A percentile compares a stretch with the other conserved stretches of the same genome.
Evolutionary conservation across 2,113 vertebrate species (phyloP).

Genomic region (Melanotaenia duboulayi): DNA sequence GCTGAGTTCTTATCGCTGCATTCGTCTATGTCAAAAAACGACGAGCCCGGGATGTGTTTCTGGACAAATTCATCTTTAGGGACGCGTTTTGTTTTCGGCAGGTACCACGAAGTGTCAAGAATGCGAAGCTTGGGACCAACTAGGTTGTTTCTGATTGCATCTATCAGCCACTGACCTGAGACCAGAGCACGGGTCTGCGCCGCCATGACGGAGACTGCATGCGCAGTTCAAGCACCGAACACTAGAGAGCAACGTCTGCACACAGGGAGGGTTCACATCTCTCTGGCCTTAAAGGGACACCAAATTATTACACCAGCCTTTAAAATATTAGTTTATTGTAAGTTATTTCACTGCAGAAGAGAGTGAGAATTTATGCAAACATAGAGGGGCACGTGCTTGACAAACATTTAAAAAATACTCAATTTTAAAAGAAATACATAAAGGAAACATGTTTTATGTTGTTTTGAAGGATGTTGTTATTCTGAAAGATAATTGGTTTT

Average conservation of each 20-base stretch:
- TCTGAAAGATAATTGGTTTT: neutral
- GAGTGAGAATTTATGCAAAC: too few relatives aligned
- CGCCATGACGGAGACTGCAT: slow-evolving; percentile 81
- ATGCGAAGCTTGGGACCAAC: slow-evolving; percentile 84
- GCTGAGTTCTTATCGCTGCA: slow-evolving; percentile 87
- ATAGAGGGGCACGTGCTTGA: too few relatives aligned
- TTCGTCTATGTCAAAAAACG: slow-evolving; percentile 91
- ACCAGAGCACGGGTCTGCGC: slow-evolving; percentile 85
- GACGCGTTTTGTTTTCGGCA: slow-evolving; percentile 87
- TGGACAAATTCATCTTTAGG: slow-evolving; percentile 84
- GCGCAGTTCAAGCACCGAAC: neutral
- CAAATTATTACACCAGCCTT: too few relatives aligned
- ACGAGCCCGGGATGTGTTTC: slow-evolving; percentile 88
- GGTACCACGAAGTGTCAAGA: slow-evolving; percentile 92
- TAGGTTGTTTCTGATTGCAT: slow-evolving; percentile 82
- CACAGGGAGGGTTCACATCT: neutral
- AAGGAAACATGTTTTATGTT: too few relatives aligned
- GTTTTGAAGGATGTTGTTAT: neutral
- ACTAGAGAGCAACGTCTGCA: neutral
- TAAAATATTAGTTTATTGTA: too few relatives aligned
- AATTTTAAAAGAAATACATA: too few relatives aligned
- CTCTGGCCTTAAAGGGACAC: too few relatives aligned
- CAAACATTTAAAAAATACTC: too few relatives aligned
- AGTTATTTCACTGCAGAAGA: too few relatives aligned
- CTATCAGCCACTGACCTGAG: slow-evolving; percentile 88